Evolutionary conservation across 2,888 invertebrate species (phyloP).

Genomic region (Scotopteryx bipunctaria): DNA sequence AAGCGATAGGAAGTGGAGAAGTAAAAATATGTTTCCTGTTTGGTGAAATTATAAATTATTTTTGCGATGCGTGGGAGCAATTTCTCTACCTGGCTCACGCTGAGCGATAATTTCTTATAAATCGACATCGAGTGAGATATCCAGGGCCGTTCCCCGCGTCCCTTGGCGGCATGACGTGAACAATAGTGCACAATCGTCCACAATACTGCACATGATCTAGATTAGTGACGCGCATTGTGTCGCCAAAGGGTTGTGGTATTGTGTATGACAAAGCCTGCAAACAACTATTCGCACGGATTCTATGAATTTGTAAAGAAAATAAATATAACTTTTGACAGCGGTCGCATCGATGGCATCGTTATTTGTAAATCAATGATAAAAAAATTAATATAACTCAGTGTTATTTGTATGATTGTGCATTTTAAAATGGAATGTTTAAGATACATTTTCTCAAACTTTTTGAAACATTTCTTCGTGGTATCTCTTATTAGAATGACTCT

Average conservation of each 20-base stretch:
- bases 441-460: background rate
- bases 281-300: conserved; percentile 78
- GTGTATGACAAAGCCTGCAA: conserved; percentile 69
- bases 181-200: conserved; percentile 60
- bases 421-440: no score
- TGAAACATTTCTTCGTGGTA: no score
- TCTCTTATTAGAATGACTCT: no score
- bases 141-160: conserved; percentile 52
- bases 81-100: conserved; percentile 72
- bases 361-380: conserved; percentile 69
- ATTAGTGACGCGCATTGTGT: conserved; percentile 82
- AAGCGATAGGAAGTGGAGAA: conserved; percentile 56
- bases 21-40: conserved; percentile 79
- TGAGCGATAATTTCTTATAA: conserved; percentile 78
- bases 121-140: conserved; percentile 81
- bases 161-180: conserved; percentile 42
- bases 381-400: conserved; percentile 35
- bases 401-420: conserved; percentile 14
- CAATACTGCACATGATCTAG: conserved; percentile 81
- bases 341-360: conserved; percentile 74
- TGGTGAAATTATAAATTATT: conserved; percentile 68
- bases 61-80: conserved; percentile 74
- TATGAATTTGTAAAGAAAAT: conserved; percentile 82
- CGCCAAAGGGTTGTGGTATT: conserved; percentile 79
- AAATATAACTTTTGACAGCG: conserved; percentile 83